phyloP scores from a whole-genome alignment of 1,140 invertebrate genomes.

The Drosophila hydei region DNA sequence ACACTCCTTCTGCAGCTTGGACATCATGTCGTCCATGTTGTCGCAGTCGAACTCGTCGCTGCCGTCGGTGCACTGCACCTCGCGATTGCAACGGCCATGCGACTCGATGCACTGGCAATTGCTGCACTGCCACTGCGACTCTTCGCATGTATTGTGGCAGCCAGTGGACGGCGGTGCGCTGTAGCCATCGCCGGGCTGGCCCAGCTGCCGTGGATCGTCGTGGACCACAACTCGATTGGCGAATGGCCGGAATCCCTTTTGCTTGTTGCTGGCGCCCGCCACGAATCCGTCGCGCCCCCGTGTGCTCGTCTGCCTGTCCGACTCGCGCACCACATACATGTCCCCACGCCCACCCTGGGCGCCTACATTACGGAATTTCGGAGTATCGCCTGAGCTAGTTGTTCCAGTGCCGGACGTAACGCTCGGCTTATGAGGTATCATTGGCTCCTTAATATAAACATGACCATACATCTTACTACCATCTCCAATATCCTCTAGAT shows the following conservation, averaged over 20 bases:
- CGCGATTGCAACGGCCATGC: conserved; percentile 85
- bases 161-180: conserved; percentile 32
- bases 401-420: conserved; percentile 29
- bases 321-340: conserved; percentile 60
- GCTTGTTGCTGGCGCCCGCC: conserved; percentile 59
- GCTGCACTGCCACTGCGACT: conserved; percentile 85
- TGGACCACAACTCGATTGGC: conserved; percentile 57
- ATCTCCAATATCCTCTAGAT: conserved; percentile 40
- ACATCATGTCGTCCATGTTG: conserved; percentile 76
- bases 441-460: conserved; percentile 55
- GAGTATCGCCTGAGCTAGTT: conserved; percentile 41
- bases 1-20: conserved; percentile 85
- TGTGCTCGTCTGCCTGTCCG: conserved; percentile 54
- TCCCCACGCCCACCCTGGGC: conserved; percentile 65
- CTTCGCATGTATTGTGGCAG: conserved; percentile 85
- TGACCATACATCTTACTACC: conserved; percentile 47
- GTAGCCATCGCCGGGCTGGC: conserved; percentile 55
- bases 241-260: conserved; percentile 76
- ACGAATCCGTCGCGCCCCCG: conserved; percentile 68
- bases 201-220: conserved; percentile 66
- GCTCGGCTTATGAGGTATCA: conserved; percentile 44
- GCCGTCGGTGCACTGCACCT: conserved; percentile 86
- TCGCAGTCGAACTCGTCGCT: conserved; percentile 89
- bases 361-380: conserved; percentile 66
- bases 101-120: conserved; percentile 86